Percentiles rank a stretch among this genome's conserved stretches.
These are phyloP conservation scores for Globia sparganii DNA, from an alignment of 2,888 invertebrate species.

Conservation along the genomic window DNA sequence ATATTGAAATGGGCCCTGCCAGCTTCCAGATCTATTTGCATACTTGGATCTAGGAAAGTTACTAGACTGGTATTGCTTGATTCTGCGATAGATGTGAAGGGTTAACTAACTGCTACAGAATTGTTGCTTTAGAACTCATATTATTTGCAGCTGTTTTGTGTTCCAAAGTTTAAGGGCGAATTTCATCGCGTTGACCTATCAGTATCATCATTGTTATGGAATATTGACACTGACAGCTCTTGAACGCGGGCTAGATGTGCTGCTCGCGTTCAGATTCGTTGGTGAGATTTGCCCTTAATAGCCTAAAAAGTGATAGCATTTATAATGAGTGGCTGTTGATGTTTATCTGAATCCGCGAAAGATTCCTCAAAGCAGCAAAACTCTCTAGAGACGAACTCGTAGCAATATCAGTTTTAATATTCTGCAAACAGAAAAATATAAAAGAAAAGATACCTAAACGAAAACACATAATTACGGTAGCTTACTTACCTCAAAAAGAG, in stretches of 20 bases:
- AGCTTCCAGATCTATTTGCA: conserved; percentile 47
- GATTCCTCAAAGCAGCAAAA: background rate
- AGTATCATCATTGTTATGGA: background rate
- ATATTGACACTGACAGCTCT: background rate
- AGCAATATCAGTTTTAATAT: conserved; percentile 1
- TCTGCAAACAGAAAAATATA: background rate
- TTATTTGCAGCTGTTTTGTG: background rate
- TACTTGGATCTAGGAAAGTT: conserved; percentile 45
- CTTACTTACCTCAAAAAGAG: conserved; percentile 2
- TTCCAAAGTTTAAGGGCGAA: background rate
- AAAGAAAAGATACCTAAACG: background rate
- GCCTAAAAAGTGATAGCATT: background rate
- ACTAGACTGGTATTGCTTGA: conserved; percentile 6
- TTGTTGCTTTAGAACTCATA: background rate
- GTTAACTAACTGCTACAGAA: background rate
- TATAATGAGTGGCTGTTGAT: background rate
- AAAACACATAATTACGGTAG: background rate
- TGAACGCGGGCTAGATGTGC: background rate
- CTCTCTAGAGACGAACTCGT: background rate
- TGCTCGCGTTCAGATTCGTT: background rate
- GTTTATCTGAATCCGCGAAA: background rate
- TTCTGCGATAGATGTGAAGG: conserved; percentile 13
- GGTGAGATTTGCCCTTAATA: background rate
- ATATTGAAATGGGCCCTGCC: conserved; percentile 44
- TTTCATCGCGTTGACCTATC: background rate